Percentiles rank a stretch among this genome's conserved stretches.
Evolutionary conservation across 2,113 vertebrate species (phyloP).

Genomic region (Diphyllodes magnificus): DNA sequence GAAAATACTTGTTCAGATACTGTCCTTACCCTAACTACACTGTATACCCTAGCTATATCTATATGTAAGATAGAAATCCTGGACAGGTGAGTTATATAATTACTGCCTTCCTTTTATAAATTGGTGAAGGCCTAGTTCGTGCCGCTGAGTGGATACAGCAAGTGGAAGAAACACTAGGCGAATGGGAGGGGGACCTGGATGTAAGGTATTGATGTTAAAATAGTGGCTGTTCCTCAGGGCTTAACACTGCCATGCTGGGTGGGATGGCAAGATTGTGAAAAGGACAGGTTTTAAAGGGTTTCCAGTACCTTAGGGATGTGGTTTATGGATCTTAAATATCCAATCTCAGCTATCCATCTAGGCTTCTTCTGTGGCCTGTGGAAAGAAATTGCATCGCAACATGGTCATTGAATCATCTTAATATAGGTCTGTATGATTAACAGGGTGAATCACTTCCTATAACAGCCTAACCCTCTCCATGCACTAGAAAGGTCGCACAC

Average conservation of each 20-base stretch:
- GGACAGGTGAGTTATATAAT: background rate
- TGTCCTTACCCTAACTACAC: background rate
- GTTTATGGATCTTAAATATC: background rate
- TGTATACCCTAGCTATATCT: background rate
- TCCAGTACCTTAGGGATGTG: background rate
- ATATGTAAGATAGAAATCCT: background rate
- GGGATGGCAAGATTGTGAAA: background rate
- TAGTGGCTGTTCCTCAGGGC: background rate
- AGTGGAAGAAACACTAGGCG: background rate
- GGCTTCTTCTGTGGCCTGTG: background rate
- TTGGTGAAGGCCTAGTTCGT: background rate
- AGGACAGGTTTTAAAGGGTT: background rate
- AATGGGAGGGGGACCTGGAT: background rate
- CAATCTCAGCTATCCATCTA: background rate
- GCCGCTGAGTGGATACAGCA: background rate
- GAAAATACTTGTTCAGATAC: background rate
- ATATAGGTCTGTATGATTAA: background rate
- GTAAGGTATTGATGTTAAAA: background rate
- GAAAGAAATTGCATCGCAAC: background rate
- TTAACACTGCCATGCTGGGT: background rate
- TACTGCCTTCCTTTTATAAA: background rate
- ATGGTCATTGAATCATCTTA: background rate
- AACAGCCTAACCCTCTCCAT: background rate
- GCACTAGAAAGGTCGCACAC: background rate
- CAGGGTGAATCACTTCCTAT: background rate